Evolutionary conservation across 1,140 invertebrate genomes (phyloP).

Genomic region (Brachionus manjavacas): DNA sequence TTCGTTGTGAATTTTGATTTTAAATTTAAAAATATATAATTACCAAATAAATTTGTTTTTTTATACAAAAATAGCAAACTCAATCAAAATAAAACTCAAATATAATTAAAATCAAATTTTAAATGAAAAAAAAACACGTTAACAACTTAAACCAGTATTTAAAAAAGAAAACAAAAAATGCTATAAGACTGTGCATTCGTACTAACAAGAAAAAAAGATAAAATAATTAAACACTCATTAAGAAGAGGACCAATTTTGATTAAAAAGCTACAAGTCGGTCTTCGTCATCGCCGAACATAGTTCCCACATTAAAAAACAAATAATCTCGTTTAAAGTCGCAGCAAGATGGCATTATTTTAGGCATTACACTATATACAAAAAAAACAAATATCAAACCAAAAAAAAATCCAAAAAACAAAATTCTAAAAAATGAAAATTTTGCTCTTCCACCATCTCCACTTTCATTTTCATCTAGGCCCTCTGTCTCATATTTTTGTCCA

Average conservation of each 20-base stretch:
- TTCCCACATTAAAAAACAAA: constrained; percentile 17
- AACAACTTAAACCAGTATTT: neutral
- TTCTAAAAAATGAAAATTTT: constrained; percentile 4
- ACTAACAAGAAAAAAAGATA: neutral
- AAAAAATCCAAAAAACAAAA: neutral
- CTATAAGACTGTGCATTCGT: neutral
- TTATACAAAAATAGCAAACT: neutral
- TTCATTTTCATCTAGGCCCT: neutral
- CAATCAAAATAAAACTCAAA: neutral
- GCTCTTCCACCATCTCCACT: neutral
- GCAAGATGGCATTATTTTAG: constrained; percentile 26
- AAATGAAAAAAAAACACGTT: neutral
- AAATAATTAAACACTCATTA: neutral
- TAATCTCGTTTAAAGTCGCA: constrained; percentile 32
- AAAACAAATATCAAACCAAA: constrained; percentile 24
- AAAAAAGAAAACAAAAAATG: neutral
- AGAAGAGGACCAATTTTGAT: neutral
- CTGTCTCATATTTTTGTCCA: neutral
- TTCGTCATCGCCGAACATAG: constrained; percentile 4
- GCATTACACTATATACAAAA: constrained; percentile 12
- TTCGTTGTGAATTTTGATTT: neutral
- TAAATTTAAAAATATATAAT: neutral
- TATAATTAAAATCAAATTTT: neutral
- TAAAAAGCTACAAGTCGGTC: constrained; percentile 2
- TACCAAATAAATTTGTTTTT: neutral